Base-by-base conservation (phyloP, 2,888 invertebrate species). In the Leucozona laternaria region DNA sequence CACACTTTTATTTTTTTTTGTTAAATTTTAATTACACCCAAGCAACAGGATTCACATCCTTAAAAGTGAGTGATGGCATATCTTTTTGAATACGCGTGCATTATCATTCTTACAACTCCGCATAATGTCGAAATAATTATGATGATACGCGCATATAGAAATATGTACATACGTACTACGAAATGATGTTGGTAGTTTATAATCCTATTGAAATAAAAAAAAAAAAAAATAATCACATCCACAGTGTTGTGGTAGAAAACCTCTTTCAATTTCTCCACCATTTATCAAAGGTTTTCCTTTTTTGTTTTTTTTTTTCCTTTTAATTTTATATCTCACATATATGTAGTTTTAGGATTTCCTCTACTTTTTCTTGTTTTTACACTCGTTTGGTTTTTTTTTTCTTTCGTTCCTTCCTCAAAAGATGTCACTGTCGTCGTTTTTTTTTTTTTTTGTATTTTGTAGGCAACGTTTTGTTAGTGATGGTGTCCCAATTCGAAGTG, bases 401-500 rank as follows among this genome's bases (percentile, higher is more conserved):
- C n/a, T n/a, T 31, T 31, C 64, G 72, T 77, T 76, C 17, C 71
- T 66, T 82, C 66, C 77, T 71, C 71, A 60, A 82, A 82, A 82
- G 82, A 82, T 82, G 82, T 82, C 82, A 82, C 71, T 82, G 77
- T 66, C 81, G 76, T 71, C 64, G 76, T 62, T 68, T 60, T 60
- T 64, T 22, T 62, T 45, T 1, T 43, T 43, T n/a, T 43, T 43
- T n/a, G n/a, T n/a, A n/a, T n/a, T n/a, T 45, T 48, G 31, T 40
- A n/a, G 25, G 45, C 45, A 64, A 28, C 45, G 31, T 48, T 64
- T 17, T 48, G 45, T 10, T n/a, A 25, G 62, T 64, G 60, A 50
- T 77, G 73, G 78, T 78, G 82, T 78, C 82, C 82, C 82, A 82
- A 78, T 82, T 82, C 68, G 45, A 53, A 68, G 50, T 72, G 82